phyloP scores from a whole-genome alignment of 2,113 vertebrate genomes.

The Tretioscincus oriximinensis region DNA sequence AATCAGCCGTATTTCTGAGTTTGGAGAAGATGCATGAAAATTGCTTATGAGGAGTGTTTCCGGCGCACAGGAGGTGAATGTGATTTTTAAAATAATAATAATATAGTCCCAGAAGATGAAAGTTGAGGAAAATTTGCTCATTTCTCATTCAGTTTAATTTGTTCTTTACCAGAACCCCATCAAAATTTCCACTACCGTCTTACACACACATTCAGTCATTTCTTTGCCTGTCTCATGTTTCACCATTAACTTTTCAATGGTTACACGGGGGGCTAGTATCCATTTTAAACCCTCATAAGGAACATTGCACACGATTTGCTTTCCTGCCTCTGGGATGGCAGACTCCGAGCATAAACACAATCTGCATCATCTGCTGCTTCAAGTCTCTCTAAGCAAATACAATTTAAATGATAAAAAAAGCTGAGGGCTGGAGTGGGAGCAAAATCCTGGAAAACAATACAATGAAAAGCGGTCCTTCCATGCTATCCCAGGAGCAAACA shows the following conservation, averaged over 20 bases:
- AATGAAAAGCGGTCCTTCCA: conserved; percentile 34
- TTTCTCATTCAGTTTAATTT: conserved; percentile 1
- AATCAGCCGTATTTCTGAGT: background rate
- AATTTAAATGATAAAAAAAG: conserved; percentile 58
- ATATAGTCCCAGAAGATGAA: background rate
- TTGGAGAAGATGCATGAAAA: background rate
- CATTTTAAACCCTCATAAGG: background rate
- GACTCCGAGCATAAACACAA: conserved; percentile 38
- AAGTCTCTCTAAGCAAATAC: conserved; percentile 34
- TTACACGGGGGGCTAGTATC: background rate
- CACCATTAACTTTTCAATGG: background rate
- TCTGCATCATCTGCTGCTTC: conserved; percentile 25
- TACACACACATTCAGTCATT: background rate
- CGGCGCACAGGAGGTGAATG: background rate
- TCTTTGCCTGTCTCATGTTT: background rate
- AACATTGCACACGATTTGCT: background rate
- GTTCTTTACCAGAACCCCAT: conserved; percentile 1
- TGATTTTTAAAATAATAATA: background rate
- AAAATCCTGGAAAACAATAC: conserved; percentile 44
- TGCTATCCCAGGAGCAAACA: conserved; percentile 51
- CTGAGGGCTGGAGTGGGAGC: no score
- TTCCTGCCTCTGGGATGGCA: conserved; percentile 37
- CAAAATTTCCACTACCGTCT: background rate
- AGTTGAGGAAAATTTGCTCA: background rate
- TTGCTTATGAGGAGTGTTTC: conserved; percentile 24